Conservation (phyloP, 2,888 invertebrate genomes). For the Neoaliturus tenellus region DNA sequence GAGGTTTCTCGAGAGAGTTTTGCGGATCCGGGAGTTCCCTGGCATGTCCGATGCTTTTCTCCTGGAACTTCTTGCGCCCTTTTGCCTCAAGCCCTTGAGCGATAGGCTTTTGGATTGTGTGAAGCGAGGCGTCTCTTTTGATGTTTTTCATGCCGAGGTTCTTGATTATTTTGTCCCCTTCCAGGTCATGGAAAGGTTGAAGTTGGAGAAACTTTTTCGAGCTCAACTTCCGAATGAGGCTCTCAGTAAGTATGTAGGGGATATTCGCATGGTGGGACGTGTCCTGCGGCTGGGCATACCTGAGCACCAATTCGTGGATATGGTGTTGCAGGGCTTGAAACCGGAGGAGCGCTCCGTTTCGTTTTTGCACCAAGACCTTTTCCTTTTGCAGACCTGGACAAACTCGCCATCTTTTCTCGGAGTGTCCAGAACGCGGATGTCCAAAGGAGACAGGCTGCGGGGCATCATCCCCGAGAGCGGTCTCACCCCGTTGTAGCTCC, state of each 20-base stretch:
- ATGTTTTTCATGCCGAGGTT: no score
- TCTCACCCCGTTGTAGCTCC: no score
- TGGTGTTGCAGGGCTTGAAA: background rate
- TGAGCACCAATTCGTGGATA: background rate
- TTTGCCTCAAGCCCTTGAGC: background rate
- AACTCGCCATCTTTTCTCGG: background rate
- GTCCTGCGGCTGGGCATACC: background rate
- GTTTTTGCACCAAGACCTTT: background rate
- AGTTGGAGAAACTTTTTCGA: no score
- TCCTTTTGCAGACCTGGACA: background rate
- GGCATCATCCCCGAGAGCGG: background rate
- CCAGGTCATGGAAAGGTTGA: no score
- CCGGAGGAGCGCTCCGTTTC: background rate
- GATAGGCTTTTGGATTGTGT: background rate
- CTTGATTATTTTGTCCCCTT: no score
- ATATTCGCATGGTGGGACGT: background rate
- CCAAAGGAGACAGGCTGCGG: background rate
- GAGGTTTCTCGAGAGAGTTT: background rate
- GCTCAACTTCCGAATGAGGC: background rate
- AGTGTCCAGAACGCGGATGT: background rate
- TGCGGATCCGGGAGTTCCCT: background rate
- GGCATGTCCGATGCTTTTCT: background rate
- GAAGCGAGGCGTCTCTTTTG: no score
- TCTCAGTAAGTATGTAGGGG: background rate
- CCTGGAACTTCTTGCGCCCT: background rate